Percentiles rank a stretch among this genome's conserved stretches.
Conservation (phyloP, 2,888 invertebrate genomes). For the Tuta absoluta region DNA sequence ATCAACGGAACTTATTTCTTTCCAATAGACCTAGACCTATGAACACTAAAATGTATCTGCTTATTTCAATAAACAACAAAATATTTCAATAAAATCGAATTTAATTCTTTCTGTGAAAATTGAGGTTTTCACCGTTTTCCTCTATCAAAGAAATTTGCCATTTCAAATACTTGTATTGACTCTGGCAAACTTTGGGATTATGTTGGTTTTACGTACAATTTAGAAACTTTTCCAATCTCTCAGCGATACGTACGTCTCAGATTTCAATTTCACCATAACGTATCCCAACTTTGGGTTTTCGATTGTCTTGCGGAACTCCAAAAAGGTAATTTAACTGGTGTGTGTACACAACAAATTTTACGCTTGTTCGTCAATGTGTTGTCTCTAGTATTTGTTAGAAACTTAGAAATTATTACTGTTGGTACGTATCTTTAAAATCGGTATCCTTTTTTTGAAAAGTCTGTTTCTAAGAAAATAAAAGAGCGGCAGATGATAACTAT, state of each 20-base stretch:
- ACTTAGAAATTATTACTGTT: slow-evolving; percentile 55
- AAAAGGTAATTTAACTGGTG: slow-evolving; percentile 41
- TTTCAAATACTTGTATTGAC: slow-evolving; percentile 22
- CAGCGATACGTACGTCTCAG: slow-evolving; percentile 9
- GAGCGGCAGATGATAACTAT: slow-evolving; percentile 8
- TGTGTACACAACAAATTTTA: slow-evolving; percentile 58
- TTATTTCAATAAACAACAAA: no score
- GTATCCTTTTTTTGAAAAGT: slow-evolving; percentile 39
- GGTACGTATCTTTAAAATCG: slow-evolving; percentile 39
- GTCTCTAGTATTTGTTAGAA: slow-evolving; percentile 54
- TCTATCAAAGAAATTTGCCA: slow-evolving; percentile 7
- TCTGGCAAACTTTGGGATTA: slow-evolving; percentile 11
- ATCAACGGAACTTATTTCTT: no score
- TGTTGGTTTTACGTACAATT: slow-evolving; percentile 15
- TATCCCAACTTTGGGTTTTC: slow-evolving; percentile 7
- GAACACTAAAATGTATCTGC: no score
- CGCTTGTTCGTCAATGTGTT: slow-evolving; percentile 56
- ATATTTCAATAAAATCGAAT: no score
- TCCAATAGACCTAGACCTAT: no score
- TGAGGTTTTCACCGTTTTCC: neutral
- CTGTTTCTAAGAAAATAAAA: neutral
- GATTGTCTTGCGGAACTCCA: slow-evolving; percentile 41
- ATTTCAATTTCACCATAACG: slow-evolving; percentile 15
- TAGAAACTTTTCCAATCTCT: slow-evolving; percentile 24
- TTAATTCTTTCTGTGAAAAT: neutral